phyloP scores from a whole-genome alignment of 2,888 invertebrate genomes.

The Nymphalis polychloros region DNA sequence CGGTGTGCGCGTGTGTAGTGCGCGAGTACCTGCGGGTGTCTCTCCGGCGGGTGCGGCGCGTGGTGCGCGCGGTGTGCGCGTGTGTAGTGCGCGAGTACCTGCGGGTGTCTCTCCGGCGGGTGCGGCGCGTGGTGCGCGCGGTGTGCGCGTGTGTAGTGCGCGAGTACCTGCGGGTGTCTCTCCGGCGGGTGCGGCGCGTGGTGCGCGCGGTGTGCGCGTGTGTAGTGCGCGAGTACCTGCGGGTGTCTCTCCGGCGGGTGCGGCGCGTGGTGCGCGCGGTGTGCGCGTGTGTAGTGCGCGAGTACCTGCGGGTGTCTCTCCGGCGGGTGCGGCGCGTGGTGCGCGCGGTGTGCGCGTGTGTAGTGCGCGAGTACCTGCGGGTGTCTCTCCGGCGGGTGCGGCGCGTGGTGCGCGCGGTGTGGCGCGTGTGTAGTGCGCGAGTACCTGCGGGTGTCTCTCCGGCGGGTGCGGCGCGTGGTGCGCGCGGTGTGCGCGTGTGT shows the following conservation, averaged over 20 bases:
- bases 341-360: conserved; percentile 82
- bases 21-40: conserved; percentile 20
- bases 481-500: no score
- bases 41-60: conserved; percentile 33
- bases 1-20: background rate
- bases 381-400: conserved; percentile 30
- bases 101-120: no score
- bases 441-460: no score
- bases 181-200: background rate
- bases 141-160: conserved; percentile 39
- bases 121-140: conserved; percentile 91
- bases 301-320: no score
- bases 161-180: no score
- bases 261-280: conserved; percentile 36
- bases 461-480: no score
- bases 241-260: conserved; percentile 29
- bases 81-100: conserved; percentile 32
- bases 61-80: conserved; percentile 38
- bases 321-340: conserved; percentile 89
- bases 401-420: conserved; percentile 5
- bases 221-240: conserved; percentile 13
- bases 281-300: conserved; percentile 43
- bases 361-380: conserved; percentile 13
- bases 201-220: no score
- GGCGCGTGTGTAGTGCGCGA: no score